phyloP scores from a whole-genome alignment of 2,888 invertebrate genomes.

The Adineta ricciae region DNA sequence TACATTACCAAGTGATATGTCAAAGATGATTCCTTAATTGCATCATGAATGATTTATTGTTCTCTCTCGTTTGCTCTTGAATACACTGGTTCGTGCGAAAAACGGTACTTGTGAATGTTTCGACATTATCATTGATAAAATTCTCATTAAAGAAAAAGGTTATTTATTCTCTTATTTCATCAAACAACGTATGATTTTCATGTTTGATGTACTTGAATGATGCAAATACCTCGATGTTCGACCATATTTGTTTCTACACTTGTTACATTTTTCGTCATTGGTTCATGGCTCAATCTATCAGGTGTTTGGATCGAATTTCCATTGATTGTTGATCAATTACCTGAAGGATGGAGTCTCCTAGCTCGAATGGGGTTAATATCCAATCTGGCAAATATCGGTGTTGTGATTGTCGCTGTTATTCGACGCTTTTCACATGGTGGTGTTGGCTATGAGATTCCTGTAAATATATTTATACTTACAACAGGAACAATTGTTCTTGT shows the following conservation, averaged over 20 bases:
- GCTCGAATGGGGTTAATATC: not conserved
- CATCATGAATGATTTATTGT: no score
- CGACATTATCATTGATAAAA: not conserved
- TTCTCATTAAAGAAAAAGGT: not conserved
- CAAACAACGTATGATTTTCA: not conserved
- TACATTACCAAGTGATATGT: no score
- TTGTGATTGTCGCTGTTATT: not conserved
- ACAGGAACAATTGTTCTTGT: not conserved
- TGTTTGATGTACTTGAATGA: not conserved
- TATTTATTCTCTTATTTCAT: not conserved
- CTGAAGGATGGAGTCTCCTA: not conserved
- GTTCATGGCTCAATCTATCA: not conserved
- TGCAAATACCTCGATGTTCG: not conserved
- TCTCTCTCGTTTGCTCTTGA: no score
- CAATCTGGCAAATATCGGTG: not conserved
- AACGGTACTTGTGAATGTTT: not conserved
- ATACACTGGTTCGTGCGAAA: no score
- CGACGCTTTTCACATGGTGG: not conserved
- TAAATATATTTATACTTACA: not conserved
- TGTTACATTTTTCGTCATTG: not conserved
- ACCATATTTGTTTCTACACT: not conserved
- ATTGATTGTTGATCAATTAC: not conserved
- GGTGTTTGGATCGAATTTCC: conserved; percentile 21
- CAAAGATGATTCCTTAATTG: no score
- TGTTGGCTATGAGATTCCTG: not conserved